These are phyloP conservation scores for Natator depressus DNA, from an alignment of 2,113 vertebrate genomes.

Conservation along the genomic window DNA sequence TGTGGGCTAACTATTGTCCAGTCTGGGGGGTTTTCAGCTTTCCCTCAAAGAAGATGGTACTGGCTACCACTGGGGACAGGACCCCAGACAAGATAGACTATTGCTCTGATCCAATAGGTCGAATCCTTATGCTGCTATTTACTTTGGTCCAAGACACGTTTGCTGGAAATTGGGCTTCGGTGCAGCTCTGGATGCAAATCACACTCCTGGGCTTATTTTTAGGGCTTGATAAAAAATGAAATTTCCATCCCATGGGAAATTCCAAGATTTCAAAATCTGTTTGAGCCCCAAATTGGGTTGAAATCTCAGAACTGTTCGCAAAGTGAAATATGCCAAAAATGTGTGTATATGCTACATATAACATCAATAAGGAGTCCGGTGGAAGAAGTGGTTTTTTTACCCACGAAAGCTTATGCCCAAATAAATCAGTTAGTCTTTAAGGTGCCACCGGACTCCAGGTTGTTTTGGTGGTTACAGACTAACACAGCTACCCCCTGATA, in stretches of 20 bases:
- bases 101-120: not conserved
- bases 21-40: not conserved
- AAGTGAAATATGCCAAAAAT: not conserved
- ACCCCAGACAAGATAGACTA: not conserved
- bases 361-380: not conserved
- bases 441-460: too few species aligned
- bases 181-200: not conserved
- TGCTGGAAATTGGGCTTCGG: not conserved
- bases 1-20: not conserved
- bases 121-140: not conserved
- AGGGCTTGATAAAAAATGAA: not conserved
- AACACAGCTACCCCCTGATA: too few species aligned
- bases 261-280: too few species aligned
- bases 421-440: too few species aligned
- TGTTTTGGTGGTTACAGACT: too few species aligned
- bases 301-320: not conserved
- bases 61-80: not conserved
- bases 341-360: not conserved
- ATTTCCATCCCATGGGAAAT: not conserved
- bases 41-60: not conserved
- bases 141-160: not conserved
- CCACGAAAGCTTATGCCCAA: too few species aligned
- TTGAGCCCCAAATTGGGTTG: not conserved
- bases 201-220: not conserved
- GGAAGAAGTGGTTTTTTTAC: too few species aligned